These are phyloP conservation scores for Talpa occidentalis DNA, from an alignment of 2,113 vertebrate species.

Conservation along the genomic window DNA sequence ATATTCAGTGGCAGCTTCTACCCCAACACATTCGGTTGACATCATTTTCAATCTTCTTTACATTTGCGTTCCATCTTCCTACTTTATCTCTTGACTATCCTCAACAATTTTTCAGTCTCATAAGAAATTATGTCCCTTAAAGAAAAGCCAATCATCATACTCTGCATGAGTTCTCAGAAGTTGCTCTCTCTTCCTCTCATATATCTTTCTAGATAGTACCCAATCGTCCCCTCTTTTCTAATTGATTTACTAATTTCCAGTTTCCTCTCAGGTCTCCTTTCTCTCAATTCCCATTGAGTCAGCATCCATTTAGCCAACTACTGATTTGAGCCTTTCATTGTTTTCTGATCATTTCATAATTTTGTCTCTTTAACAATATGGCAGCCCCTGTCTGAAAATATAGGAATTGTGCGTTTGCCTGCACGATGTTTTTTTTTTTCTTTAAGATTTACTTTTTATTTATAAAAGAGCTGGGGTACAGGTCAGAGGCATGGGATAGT, in stretches of 20 bases:
- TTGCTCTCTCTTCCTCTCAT: neutral
- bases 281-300: neutral
- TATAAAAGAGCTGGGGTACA: no score
- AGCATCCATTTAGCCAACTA: neutral
- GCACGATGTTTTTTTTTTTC: neutral
- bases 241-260: neutral
- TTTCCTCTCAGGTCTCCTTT: neutral
- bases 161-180: neutral
- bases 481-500: no score
- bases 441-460: no score
- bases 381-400: neutral
- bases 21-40: neutral
- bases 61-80: neutral
- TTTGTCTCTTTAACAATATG: neutral
- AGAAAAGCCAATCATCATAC: neutral
- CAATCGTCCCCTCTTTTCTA: neutral
- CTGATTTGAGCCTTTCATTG: neutral
- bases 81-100: neutral
- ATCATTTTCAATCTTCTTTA: neutral
- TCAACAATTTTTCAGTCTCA: neutral
- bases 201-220: neutral
- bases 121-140: neutral
- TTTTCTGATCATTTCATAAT: neutral
- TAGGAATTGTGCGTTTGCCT: neutral
- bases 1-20: neutral